Conservation (phyloP, 2,888 invertebrate species). For the Acleris holmiana region DNA sequence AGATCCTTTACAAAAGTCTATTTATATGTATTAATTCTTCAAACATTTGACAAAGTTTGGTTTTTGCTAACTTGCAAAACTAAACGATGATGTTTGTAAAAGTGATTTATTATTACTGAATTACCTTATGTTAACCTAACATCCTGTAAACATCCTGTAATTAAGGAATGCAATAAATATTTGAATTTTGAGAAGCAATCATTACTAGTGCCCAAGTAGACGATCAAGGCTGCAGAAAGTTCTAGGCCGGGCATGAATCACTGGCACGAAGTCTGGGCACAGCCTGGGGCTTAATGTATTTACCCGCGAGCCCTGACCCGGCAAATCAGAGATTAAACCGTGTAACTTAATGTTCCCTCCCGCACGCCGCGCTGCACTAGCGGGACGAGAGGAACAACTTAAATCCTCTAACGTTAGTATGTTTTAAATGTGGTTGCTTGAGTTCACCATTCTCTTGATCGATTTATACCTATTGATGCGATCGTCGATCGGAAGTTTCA, state of each 20-base stretch:
- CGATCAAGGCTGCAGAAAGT: conserved; percentile 22
- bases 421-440: conserved; percentile 9
- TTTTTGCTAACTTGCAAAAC: no score
- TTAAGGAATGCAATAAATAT: no score
- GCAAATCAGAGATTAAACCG: conserved; percentile 33
- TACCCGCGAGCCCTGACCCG: conserved; percentile 25
- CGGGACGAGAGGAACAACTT: conserved; percentile 23
- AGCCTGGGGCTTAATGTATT: conserved; percentile 29
- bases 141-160: no score
- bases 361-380: conserved; percentile 14
- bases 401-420: conserved; percentile 17
- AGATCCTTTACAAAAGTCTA: no score
- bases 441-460: neutral
- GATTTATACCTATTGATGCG: neutral
- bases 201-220: no score
- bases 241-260: conserved; percentile 30
- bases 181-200: no score
- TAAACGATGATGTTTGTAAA: no score
- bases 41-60: no score
- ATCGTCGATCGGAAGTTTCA: no score
- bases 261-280: conserved; percentile 16
- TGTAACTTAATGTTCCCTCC: conserved; percentile 28
- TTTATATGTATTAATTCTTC: no score
- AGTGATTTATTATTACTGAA: no score
- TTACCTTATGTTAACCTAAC: no score